These are phyloP conservation scores for Tenualosa ilisha DNA, from an alignment of 2,797 vertebrate species.

Conservation along the genomic window DNA sequence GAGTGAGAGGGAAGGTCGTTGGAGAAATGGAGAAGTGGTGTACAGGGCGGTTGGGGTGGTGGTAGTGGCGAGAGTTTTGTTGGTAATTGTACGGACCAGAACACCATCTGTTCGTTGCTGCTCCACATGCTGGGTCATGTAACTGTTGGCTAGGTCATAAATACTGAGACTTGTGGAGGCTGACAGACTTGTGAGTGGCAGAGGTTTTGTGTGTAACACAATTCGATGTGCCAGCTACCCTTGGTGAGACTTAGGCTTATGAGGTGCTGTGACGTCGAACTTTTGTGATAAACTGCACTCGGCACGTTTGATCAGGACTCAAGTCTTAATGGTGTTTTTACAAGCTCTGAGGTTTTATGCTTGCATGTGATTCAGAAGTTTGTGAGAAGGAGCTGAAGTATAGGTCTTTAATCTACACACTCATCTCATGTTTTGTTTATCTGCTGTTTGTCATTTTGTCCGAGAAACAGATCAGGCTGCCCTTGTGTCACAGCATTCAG, in stretches of 20 bases:
- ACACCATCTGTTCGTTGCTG: constrained; percentile 49
- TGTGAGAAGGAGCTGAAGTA: background rate
- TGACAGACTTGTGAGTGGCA: constrained; percentile 13
- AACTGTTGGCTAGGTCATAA: constrained; percentile 43
- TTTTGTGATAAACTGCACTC: background rate
- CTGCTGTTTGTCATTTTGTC: too few relatives aligned
- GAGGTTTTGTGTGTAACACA: background rate
- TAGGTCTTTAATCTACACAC: background rate
- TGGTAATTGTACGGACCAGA: background rate
- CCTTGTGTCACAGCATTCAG: background rate
- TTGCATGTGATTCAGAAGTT: background rate
- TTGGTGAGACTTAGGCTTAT: background rate
- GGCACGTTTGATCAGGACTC: background rate
- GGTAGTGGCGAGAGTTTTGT: constrained; percentile 10
- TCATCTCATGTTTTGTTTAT: background rate
- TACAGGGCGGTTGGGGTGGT: background rate
- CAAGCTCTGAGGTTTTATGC: background rate
- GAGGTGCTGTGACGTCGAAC: background rate
- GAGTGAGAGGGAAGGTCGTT: background rate
- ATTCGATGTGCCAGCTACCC: background rate
- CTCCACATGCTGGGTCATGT: constrained; percentile 40
- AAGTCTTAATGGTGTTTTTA: background rate
- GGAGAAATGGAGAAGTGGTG: constrained; percentile 31
- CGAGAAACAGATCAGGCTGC: background rate
- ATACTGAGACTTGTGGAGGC: constrained; percentile 38